These are phyloP conservation scores for Taenaris catops DNA, from an alignment of 2,888 invertebrate genomes.

Conservation along the genomic window DNA sequence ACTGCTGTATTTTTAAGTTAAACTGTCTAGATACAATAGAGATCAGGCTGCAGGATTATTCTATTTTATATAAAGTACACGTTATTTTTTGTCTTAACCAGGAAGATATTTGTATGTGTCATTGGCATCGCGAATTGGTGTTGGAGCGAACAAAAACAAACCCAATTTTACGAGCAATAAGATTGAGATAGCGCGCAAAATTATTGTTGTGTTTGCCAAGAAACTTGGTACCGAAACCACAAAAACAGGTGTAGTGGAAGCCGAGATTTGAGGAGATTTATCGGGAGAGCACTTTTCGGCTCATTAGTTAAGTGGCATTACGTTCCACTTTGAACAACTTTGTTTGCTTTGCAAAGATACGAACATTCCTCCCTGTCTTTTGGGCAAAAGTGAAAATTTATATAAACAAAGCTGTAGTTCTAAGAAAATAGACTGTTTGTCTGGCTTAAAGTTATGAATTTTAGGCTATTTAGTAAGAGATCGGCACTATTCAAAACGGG, in stretches of 20 bases:
- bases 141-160: too few relatives aligned
- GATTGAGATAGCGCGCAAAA: not conserved
- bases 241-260: slow-evolving; percentile 29
- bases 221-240: slow-evolving; percentile 22
- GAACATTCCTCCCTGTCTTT: not conserved
- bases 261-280: slow-evolving; percentile 28
- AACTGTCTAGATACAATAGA: too few relatives aligned
- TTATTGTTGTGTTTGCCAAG: slow-evolving; percentile 17
- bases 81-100: too few relatives aligned
- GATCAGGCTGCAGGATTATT: too few relatives aligned
- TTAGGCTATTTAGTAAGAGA: slow-evolving; percentile 66
- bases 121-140: too few relatives aligned
- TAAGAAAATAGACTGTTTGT: too few relatives aligned
- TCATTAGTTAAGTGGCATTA: slow-evolving; percentile 29
- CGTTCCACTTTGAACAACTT: slow-evolving; percentile 17
- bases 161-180: not conserved
- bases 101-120: too few relatives aligned
- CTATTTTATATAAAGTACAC: too few relatives aligned
- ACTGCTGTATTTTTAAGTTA: too few relatives aligned
- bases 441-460: slow-evolving; percentile 69
- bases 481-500: too few relatives aligned
- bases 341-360: slow-evolving; percentile 15
- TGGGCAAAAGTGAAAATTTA: slow-evolving; percentile 3
- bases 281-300: slow-evolving; percentile 27
- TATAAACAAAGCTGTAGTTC: too few relatives aligned